These are phyloP conservation scores for Rhopalosiphum padi DNA, from an alignment of 1,140 invertebrate species.

Conservation along the genomic window DNA sequence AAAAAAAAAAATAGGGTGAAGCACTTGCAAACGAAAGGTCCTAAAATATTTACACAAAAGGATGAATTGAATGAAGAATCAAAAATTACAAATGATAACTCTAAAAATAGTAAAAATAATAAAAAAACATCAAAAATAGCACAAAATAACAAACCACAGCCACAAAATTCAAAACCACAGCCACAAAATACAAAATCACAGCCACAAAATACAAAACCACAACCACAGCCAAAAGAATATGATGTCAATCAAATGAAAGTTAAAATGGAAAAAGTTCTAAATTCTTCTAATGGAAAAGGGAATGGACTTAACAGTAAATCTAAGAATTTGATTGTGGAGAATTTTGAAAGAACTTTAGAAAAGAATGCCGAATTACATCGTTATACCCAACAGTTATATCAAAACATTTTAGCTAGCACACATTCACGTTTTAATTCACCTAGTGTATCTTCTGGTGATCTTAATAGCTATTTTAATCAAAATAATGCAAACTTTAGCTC, in stretches of 20 bases:
- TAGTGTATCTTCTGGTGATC: background rate
- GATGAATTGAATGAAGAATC: background rate
- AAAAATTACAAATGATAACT: background rate
- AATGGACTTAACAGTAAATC: no score
- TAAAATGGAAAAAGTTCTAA: background rate
- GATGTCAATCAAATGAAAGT: background rate
- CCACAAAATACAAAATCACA: background rate
- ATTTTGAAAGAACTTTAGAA: background rate
- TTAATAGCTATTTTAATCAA: conserved; percentile 3
- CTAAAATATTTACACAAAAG: background rate
- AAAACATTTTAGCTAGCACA: background rate
- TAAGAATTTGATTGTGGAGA: no score
- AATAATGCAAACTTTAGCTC: background rate
- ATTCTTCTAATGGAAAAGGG: background rate
- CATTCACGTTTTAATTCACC: background rate
- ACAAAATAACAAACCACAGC: background rate
- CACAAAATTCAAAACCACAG: background rate
- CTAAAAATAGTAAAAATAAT: background rate
- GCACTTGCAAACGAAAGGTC: background rate
- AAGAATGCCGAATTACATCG: background rate
- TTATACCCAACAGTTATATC: background rate
- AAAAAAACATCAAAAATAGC: background rate
- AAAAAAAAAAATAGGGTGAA: background rate
- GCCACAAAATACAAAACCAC: background rate
- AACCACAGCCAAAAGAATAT: background rate